Evolutionary conservation across 2,113 vertebrate species (phyloP).

Genomic region (Hypomesus transpacificus): DNA sequence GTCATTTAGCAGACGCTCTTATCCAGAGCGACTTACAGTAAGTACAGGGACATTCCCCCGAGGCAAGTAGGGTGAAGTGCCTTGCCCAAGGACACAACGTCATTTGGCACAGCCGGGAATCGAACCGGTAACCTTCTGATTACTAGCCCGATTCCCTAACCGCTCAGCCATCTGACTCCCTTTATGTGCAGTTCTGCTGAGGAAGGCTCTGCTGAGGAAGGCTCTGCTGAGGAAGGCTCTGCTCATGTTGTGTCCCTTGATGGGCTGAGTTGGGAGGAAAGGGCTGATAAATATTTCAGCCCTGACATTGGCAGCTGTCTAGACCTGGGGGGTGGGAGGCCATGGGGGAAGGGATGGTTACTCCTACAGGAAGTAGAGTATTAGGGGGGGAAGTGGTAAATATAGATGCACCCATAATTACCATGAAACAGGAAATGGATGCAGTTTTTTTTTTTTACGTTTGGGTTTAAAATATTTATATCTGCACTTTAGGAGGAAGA

Average conservation of each 20-base stretch:
- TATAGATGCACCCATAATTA: conserved; percentile 57
- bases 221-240: conserved; percentile 41
- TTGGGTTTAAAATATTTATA: conserved; percentile 56
- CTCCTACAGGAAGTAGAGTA: conserved; percentile 52
- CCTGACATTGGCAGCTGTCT: conserved; percentile 57
- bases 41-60: no score
- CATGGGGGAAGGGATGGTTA: conserved; percentile 14
- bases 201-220: conserved; percentile 23
- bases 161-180: no score
- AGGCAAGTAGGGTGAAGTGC: no score
- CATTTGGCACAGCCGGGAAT: no score
- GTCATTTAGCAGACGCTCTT: no score
- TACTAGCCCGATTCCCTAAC: no score
- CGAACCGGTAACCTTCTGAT: no score
- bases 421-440: conserved; percentile 60
- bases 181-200: conserved; percentile 29
- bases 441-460: conserved; percentile 17
- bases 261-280: conserved; percentile 44
- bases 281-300: conserved; percentile 68
- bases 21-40: no score
- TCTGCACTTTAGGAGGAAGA: conserved; percentile 42
- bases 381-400: conserved; percentile 44
- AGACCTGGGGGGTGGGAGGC: conserved; percentile 6
- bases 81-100: no score
- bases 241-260: conserved; percentile 48